Base-by-base conservation (phyloP, 2,888 invertebrate species). In the Agrotis puta region DNA sequence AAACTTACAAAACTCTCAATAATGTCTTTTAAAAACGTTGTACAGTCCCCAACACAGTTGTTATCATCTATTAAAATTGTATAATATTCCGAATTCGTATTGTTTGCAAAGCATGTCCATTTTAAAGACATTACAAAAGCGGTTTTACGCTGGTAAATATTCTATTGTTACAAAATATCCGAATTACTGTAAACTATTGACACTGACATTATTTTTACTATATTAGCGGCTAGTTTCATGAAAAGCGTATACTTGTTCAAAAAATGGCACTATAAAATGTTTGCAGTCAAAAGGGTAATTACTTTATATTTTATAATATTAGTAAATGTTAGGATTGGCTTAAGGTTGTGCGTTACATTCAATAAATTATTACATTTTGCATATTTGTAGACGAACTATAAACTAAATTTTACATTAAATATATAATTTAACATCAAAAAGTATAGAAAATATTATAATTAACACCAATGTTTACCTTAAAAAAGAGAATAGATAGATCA, bases 321-420 rank as follows among this genome's bases (percentile, higher is more conserved):
- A 77, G 58, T 75, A 79, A 78, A 86, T 74, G 74, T 85, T 86
- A 89, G 86, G 87, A 88, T 81, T 89, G 88, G 88, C 83, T 85
- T 72, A 85, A 86, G 91, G 92, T 94, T 94, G 93, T 94, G 93
- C 93, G 94, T 92, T 88, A 85, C 82, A 88, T 89, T 91, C 85
- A 85, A 85, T 86, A 84, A 84, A 79, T 74, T 59, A 80, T 76
- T 66, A 81, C 39, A n/a, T 77, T 74, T 70, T 69, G 79, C 69
- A 69, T 73, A 64, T 68, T 67, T 79, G 81, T 84, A 77, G 63
- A 76, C 53, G 24, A 83, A 57, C 51, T 74, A 74, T 68, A 22
- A 77, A 82, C 58, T 76, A 68, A 79, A 72, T 65, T 63, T 66
- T 43, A 64, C 22, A 66, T 70, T n/a, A n/a, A 33, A 68, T 74